These are phyloP conservation scores for Pyrgus malvae DNA, from an alignment of 2,888 invertebrate genomes.

Conservation along the genomic window DNA sequence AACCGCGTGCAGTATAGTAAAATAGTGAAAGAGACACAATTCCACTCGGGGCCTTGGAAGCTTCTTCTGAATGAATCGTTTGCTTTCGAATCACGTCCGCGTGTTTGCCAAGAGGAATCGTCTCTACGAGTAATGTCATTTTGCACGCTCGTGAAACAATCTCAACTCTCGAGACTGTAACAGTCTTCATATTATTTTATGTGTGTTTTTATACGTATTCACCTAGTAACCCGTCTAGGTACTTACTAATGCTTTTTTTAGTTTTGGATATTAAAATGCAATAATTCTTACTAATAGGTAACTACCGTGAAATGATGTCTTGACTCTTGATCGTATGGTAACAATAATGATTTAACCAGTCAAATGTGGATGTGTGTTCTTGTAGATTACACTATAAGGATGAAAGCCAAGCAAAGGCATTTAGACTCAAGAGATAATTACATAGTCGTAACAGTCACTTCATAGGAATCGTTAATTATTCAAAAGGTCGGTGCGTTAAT, in stretches of 20 bases:
- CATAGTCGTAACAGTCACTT: constrained; percentile 9
- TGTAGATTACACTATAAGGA: neutral
- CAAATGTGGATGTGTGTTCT: too few relatives aligned
- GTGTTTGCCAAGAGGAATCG: constrained; percentile 29
- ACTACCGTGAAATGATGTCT: too few relatives aligned
- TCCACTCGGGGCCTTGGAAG: constrained; percentile 9
- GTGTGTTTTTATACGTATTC: neutral
- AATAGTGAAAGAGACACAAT: constrained; percentile 30
- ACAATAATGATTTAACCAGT: neutral
- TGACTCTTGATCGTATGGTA: neutral
- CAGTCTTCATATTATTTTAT: neutral
- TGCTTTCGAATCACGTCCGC: constrained; percentile 32
- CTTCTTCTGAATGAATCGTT: constrained; percentile 21
- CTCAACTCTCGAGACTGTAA: constrained; percentile 4
- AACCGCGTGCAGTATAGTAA: constrained; percentile 22
- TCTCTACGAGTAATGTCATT: constrained; percentile 20
- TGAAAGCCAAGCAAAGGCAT: neutral
- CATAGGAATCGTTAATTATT: constrained; percentile 19
- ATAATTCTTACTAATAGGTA: too few relatives aligned
- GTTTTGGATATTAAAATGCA: too few relatives aligned
- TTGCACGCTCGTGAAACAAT: constrained; percentile 3
- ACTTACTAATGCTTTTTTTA: too few relatives aligned
- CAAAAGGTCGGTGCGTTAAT: constrained; percentile 22
- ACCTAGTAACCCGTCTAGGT: neutral
- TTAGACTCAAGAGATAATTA: constrained; percentile 8